Percentiles rank a stretch among this genome's conserved stretches.
These are phyloP conservation scores for Anthonomus grandis DNA, from an alignment of 1,140 invertebrate species.

Conservation along the genomic window DNA sequence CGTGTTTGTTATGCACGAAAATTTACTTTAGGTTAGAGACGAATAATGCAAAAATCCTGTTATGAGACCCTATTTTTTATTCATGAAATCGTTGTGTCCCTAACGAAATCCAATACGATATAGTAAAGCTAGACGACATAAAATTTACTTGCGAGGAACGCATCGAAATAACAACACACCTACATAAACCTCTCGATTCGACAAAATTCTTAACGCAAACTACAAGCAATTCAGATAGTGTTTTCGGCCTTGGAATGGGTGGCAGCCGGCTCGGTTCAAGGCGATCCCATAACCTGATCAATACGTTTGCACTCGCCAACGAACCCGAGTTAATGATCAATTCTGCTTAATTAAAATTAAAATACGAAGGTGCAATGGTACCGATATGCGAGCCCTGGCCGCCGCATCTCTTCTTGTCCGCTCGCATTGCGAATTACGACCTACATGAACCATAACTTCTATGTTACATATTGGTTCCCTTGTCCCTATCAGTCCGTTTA, in stretches of 20 bases:
- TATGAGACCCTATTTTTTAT: too few relatives aligned
- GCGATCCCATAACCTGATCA: conserved; percentile 26
- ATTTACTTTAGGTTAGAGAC: too few relatives aligned
- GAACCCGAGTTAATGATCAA: conserved; percentile 25
- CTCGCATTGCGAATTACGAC: conserved; percentile 16
- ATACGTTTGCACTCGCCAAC: conserved; percentile 25
- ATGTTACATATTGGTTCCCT: conserved; percentile 19
- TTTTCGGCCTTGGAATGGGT: conserved; percentile 24
- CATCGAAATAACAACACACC: neutral
- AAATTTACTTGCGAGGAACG: too few relatives aligned
- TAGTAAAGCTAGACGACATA: too few relatives aligned
- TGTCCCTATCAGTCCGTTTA: neutral
- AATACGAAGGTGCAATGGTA: conserved; percentile 23
- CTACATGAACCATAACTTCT: conserved; percentile 17
- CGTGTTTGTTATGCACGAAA: too few relatives aligned
- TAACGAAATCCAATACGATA: too few relatives aligned
- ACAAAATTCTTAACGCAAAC: conserved; percentile 19
- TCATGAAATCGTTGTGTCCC: too few relatives aligned
- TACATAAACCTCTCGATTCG: neutral
- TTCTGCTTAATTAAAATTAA: conserved; percentile 31
- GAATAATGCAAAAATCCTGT: too few relatives aligned
- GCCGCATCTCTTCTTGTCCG: conserved; percentile 14
- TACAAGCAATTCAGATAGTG: conserved; percentile 21
- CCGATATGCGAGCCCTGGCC: conserved; percentile 22
- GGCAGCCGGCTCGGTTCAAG: conserved; percentile 23